Conservation (phyloP, 2,113 vertebrate species). For the Notarius quadriscutis region DNA sequence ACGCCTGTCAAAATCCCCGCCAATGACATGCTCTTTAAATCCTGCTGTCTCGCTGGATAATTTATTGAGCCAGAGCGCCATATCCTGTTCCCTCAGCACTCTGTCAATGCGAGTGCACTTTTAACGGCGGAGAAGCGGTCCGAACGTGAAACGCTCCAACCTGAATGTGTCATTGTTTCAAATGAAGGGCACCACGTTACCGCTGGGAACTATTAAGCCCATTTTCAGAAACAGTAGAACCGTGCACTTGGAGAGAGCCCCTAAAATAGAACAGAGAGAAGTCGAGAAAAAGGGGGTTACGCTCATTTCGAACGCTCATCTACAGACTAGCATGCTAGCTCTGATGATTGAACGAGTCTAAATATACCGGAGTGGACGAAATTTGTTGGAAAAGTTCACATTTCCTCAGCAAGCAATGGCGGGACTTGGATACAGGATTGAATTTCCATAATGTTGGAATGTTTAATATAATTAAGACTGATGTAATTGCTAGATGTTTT, state of each 20-base stretch:
- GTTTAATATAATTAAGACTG: neutral
- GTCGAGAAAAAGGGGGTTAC: slow-evolving; percentile 35
- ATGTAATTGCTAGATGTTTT: neutral
- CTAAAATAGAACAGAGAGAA: slow-evolving; percentile 69
- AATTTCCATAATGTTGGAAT: neutral
- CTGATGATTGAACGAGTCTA: neutral
- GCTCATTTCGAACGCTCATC: slow-evolving; percentile 32
- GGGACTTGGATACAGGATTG: neutral
- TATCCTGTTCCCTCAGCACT: slow-evolving; percentile 55
- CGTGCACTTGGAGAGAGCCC: slow-evolving; percentile 59
- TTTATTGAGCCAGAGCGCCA: slow-evolving; percentile 36
- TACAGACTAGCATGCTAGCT: neutral
- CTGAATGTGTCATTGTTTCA: slow-evolving; percentile 79
- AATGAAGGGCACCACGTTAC: slow-evolving; percentile 72
- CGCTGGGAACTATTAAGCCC: slow-evolving; percentile 78
- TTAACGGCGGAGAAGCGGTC: slow-evolving; percentile 51
- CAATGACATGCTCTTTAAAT: slow-evolving; percentile 40
- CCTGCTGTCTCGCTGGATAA: slow-evolving; percentile 35
- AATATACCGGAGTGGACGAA: neutral
- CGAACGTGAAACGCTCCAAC: slow-evolving; percentile 68
- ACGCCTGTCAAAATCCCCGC: slow-evolving; percentile 13
- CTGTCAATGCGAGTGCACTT: slow-evolving; percentile 60
- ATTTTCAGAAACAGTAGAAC: slow-evolving; percentile 76
- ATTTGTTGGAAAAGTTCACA: neutral
- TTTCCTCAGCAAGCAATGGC: neutral